Evolutionary conservation across 2,113 vertebrate species (phyloP).

Genomic region (Gymnocephalus cernua): DNA sequence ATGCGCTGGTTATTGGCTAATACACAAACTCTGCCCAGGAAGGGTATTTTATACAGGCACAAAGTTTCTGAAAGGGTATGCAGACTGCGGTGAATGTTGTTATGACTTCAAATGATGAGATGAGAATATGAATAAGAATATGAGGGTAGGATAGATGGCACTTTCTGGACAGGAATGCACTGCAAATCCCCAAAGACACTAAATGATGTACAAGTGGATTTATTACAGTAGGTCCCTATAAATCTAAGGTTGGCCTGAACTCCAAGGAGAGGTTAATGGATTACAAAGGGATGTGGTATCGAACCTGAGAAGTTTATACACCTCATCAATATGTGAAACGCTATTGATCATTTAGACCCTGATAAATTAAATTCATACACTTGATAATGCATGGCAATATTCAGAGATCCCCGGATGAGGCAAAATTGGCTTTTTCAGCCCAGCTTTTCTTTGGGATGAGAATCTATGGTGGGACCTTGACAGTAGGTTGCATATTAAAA

Average conservation of each 20-base stretch:
- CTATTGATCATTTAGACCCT: constrained; percentile 85
- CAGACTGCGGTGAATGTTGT: constrained; percentile 38
- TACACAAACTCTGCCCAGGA: background rate
- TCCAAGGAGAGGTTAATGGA: constrained; percentile 90
- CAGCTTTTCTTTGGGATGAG: constrained; percentile 34
- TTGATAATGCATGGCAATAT: constrained; percentile 82
- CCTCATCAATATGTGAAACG: constrained; percentile 87
- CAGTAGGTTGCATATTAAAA: constrained; percentile 41
- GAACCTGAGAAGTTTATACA: constrained; percentile 89
- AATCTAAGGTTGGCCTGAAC: constrained; percentile 88
- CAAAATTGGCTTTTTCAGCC: constrained; percentile 49
- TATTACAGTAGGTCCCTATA: constrained; percentile 86
- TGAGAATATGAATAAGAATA: constrained; percentile 62
- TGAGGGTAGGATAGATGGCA: constrained; percentile 64
- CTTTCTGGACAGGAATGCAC: constrained; percentile 79
- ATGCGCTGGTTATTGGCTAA: constrained; percentile 25
- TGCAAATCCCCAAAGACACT: constrained; percentile 84
- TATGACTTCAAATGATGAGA: constrained; percentile 65
- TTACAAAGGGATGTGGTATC: constrained; percentile 88
- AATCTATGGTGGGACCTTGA: constrained; percentile 53
- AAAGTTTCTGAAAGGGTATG: constrained; percentile 26
- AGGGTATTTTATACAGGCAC: constrained; percentile 6
- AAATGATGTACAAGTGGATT: constrained; percentile 89
- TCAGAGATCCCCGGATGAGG: constrained; percentile 64
- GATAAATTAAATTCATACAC: constrained; percentile 87